Evolutionary conservation across 2,113 vertebrate species (phyloP), one percentile per base, ranked within the genome.

Genomic region (Girardinichthys multiradiatus): DNA sequence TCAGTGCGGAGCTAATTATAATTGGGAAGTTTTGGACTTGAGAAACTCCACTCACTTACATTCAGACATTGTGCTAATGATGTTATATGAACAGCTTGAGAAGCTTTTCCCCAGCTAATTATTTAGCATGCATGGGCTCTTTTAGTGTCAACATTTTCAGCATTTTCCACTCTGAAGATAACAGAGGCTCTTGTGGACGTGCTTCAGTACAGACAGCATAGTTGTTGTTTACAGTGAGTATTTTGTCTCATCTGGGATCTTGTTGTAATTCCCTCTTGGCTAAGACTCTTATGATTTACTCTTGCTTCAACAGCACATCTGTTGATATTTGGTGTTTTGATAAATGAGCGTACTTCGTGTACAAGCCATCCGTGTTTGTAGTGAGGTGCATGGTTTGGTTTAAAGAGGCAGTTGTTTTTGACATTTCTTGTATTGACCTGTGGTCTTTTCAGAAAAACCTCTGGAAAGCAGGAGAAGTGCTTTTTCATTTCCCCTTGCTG

Each of bases 51-150:
- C 59, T 72, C 74, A 68, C 54, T 57, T 64, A 74, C 57, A 24
- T 4, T 54, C 61, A 63, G 57, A 39, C 68, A 64, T 66, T 73
- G 45, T 62, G 39, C 37, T 82, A 88, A 89, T 84, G 63, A 81
- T 86, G 80, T 27, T 84, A 76, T 86, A 54, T 68, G 58, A 87
- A 81, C 28, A 87, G 81, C 89, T 83, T 70, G 77, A 77, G 77
- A 68, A 70, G 76, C 75, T 78, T 87, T 86, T 80, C 78, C 79
- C 82, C 61, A 80, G 86, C 81, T 83, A 83, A 85, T 89, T 83
- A 68, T 74, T 85, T 87, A 84, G 71, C 76, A 87, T 9, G 77
- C 54, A 70, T 74, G 86, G 74, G 72, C 85, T 89, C 68, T 81
- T 89, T 83, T 80, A 69, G 82, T 70, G 61, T 75, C 76, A 68